Evolutionary conservation across 2,888 invertebrate genomes (phyloP), one percentile per base, ranked within the genome.

Genomic region (Junonia oenone): DNA sequence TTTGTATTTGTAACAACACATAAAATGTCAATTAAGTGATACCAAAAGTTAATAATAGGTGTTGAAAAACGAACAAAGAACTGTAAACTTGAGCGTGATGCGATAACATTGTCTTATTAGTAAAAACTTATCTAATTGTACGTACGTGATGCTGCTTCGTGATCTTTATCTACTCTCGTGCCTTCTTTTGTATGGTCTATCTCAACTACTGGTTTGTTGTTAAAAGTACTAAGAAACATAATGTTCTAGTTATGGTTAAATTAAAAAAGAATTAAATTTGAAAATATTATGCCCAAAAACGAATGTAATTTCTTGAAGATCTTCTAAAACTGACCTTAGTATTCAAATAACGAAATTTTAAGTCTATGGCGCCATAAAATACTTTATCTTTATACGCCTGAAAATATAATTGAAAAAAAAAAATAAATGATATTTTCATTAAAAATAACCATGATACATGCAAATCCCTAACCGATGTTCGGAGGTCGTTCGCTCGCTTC

Each of bases 401-500:
- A n/a, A n/a, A n/a, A n/a, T n/a, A n/a, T n/a, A n/a, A n/a, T n/a
- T n/a, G n/a, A n/a, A n/a, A n/a, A n/a, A n/a, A n/a, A n/a, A n/a
- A n/a, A n/a, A n/a, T n/a, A n/a, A n/a, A n/a, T n/a, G n/a, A 6
- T n/a, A 31, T 13, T 2, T 35, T 14, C n/a, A n/a, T 35, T 2
- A 38, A 15, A 14, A 43, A 26, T 11, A 43, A 8, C 22, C 8
- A 26, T 2, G 22, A 3, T 13, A 6, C n/a, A 43, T 5, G 13
- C 17, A 13, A 43, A 49, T 17, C 55, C 53, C 53, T 50, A 31
- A 6, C 8, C 13, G 8, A 40, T 15, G 45, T 49, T 26, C 19
- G 27, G 40, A 55, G 59, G 56, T 59, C 59, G 52, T 50, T 55
- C 51, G 51, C 59, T 52, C 15, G 49, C 45, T 40, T 45, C 38